Evolutionary conservation across 92 coral and sea anemone species (phyloP).

Genomic region (Virgularia gustaviana): DNA sequence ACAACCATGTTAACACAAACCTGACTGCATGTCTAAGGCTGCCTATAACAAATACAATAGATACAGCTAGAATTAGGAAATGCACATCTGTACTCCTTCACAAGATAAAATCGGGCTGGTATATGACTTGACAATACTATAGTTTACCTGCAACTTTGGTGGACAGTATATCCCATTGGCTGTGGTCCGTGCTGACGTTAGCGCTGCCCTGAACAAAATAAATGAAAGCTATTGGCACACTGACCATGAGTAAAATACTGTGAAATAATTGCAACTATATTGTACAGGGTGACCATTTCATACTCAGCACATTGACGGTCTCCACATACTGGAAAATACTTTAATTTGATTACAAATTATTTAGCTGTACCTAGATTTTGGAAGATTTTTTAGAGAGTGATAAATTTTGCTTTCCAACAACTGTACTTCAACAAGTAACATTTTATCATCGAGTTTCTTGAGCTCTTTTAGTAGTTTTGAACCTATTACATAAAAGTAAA

Average conservation of each 20-base stretch:
- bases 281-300: too few species aligned
- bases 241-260: too few species aligned
- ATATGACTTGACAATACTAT: too few species aligned
- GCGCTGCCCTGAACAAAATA: constrained; percentile 69
- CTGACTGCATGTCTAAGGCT: constrained; percentile 35
- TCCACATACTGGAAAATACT: too few species aligned
- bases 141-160: constrained; percentile 91
- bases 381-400: constrained; percentile 76
- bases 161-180: constrained; percentile 96
- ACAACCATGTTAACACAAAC: too few species aligned
- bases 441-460: constrained; percentile 93
- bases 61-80: not conserved
- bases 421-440: constrained; percentile 91
- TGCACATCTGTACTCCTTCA: too few species aligned
- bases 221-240: too few species aligned
- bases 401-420: constrained; percentile 91
- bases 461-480: constrained; percentile 81
- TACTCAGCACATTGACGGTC: too few species aligned
- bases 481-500: constrained; percentile 44
- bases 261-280: too few species aligned
- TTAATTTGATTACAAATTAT: too few species aligned
- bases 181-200: constrained; percentile 96
- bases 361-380: constrained; percentile 91
- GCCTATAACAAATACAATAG: constrained; percentile 8
- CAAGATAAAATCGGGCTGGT: too few species aligned